A percentile compares a stretch with the other conserved stretches of the same genome.
These are phyloP conservation scores for Todus mexicanus DNA, from an alignment of 2,797 vertebrate species.

Conservation along the genomic window DNA sequence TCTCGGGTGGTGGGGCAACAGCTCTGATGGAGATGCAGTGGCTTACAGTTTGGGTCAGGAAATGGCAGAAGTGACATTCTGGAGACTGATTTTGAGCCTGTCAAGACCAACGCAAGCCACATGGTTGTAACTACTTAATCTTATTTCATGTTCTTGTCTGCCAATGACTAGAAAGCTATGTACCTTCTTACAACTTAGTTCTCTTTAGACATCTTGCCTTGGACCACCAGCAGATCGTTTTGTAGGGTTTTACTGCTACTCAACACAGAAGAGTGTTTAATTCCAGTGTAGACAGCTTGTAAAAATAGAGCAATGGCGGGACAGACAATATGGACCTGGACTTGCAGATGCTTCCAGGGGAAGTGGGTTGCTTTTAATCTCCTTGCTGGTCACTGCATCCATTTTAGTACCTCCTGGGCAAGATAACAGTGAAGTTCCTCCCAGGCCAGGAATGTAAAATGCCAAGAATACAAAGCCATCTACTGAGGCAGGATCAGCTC, in stretches of 20 bases:
- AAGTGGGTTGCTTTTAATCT: background rate
- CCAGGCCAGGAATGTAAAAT: background rate
- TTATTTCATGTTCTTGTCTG: background rate
- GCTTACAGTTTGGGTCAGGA: background rate
- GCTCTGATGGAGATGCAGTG: background rate
- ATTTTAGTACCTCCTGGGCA: background rate
- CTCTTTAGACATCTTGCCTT: background rate
- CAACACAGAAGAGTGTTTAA: background rate
- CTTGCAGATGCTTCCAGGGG: background rate
- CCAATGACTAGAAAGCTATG: background rate
- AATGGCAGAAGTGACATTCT: background rate
- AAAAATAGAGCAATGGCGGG: background rate
- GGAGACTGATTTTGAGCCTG: background rate
- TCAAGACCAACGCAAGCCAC: background rate
- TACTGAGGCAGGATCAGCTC: background rate
- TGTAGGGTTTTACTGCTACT: background rate
- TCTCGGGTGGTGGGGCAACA: fast-evolving
- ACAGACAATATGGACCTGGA: background rate
- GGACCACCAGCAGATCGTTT: background rate
- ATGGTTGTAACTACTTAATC: background rate
- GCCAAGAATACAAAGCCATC: background rate
- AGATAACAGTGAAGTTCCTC: background rate
- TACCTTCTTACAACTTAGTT: background rate
- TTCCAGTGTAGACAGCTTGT: background rate
- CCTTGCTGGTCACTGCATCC: background rate